Evolutionary conservation across 2,113 vertebrate species (phyloP), one percentile per base, ranked within the genome.

Genomic region (Abramis brama): DNA sequence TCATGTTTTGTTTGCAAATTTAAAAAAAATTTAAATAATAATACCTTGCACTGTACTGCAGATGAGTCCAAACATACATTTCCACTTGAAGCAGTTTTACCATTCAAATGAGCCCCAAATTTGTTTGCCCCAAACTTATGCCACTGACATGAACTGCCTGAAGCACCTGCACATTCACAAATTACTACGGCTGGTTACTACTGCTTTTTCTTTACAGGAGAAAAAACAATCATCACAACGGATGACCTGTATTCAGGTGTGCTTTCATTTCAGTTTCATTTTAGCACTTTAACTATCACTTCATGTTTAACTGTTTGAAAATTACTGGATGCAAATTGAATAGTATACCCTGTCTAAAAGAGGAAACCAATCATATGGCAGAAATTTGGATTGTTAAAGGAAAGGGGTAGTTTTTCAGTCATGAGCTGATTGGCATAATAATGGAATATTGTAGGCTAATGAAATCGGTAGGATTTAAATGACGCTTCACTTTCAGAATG

Each of bases 251-350:
- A 82, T 19, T 68, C 45, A 68, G 62, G 45, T 82, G 60, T 43
- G n/a, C 27, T 52, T 82, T 33, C 45, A 82, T 82, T 82, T 70
- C 27, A 82, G 62, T 82, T 82, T 82, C 80, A 52, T 27, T 82
- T 82, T 36, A 45, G 79, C 15, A 43, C 43, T 9, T 21, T 50
- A 50, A 4, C 6, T 9, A 2, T 9, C 36, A n/a, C 55, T 8
- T 21, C 19, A 59, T 12, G 43, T 47, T 12, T 3, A 47, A 47
- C 15, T 25, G 7, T 47, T 8, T 25, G 39, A n/a, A 17, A n/a
- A 70, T 33, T 5, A 21, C 3, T 36, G 19, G 17, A 71, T 2
- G 23, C 23, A 23, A 2, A 23, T 71, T 4, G 9, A 11, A 23
- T 3, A n/a, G 23, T 73, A 23, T 43, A 6, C 21, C 10, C 5